A percentile compares a stretch with the other conserved stretches of the same genome.
These are phyloP conservation scores for Bradysia coprophila DNA, from an alignment of 1,140 invertebrate species.

Conservation along the genomic window DNA sequence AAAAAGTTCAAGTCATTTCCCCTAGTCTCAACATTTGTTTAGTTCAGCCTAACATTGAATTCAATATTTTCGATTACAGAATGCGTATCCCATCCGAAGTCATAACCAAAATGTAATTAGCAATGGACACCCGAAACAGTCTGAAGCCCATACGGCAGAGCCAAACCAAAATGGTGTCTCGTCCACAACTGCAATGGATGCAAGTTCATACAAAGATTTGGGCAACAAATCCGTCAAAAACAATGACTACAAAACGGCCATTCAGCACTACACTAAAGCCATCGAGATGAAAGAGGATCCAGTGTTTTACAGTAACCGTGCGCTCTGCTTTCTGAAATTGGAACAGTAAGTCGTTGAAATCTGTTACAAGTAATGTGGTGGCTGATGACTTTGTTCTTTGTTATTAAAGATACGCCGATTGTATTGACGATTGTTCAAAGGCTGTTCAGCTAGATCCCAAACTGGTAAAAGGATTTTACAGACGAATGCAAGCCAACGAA, in stretches of 20 bases:
- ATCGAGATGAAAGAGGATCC: conserved; percentile 62
- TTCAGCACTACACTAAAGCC: conserved; percentile 61
- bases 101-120: no score
- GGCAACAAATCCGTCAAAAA: conserved; percentile 69
- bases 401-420: conserved; percentile 11
- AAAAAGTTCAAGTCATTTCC: no score
- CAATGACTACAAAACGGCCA: conserved; percentile 58
- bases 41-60: no score
- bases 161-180: no score
- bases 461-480: conserved; percentile 18
- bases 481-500: conserved; percentile 22
- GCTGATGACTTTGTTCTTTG: neutral
- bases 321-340: conserved; percentile 68
- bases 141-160: no score
- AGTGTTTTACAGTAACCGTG: conserved; percentile 71
- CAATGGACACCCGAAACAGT: no score
- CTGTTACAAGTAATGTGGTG: conserved; percentile 1
- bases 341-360: conserved; percentile 43
- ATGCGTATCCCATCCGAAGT: no score
- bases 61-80: no score
- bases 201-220: conserved; percentile 30
- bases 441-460: conserved; percentile 15
- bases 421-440: conserved; percentile 16
- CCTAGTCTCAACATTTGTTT: no score
- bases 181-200: no score